Percentiles rank a stretch among this genome's conserved stretches.
Conservation (phyloP, 2,888 invertebrate genomes). For the Synergus itoensis region DNA sequence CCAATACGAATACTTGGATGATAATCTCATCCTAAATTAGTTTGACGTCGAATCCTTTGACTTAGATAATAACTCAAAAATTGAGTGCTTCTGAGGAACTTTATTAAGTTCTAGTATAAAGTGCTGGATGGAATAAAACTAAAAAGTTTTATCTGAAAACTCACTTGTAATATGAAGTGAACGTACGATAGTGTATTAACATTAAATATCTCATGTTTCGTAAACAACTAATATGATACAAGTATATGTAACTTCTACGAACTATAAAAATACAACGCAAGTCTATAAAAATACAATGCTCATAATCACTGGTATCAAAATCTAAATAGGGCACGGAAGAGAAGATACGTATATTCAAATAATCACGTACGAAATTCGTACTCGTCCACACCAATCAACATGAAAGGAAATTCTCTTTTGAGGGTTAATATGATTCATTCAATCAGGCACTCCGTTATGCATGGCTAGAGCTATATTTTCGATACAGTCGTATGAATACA, state of each 20-base stretch:
- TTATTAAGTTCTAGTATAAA: conserved; percentile 2
- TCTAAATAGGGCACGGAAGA: conserved; percentile 67
- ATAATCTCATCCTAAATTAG: background rate
- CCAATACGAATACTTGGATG: background rate
- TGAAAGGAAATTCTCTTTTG: conserved; percentile 54
- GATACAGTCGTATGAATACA: conserved; percentile 66
- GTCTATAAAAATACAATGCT: conserved; percentile 76
- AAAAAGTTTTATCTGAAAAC: background rate
- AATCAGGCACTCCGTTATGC: conserved; percentile 76
- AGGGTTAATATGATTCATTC: conserved; percentile 70
- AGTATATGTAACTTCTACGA: conserved; percentile 66
- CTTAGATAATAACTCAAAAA: conserved; percentile 16
- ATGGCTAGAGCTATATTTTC: conserved; percentile 72
- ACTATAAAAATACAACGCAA: conserved; percentile 71
- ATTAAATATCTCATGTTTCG: conserved; percentile 57
- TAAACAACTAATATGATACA: conserved; percentile 67
- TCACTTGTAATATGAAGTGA: conserved; percentile 9
- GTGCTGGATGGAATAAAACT: conserved; percentile 22
- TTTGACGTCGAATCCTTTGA: conserved; percentile 29
- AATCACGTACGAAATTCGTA: conserved; percentile 52
- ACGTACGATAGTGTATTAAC: conserved; percentile 4
- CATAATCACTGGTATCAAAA: conserved; percentile 72
- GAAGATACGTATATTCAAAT: conserved; percentile 46
- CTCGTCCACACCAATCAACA: conserved; percentile 20
- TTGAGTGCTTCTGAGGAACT: conserved; percentile 6